Conservation (phyloP, 1,140 invertebrate species). For the Conus betulinus region DNA sequence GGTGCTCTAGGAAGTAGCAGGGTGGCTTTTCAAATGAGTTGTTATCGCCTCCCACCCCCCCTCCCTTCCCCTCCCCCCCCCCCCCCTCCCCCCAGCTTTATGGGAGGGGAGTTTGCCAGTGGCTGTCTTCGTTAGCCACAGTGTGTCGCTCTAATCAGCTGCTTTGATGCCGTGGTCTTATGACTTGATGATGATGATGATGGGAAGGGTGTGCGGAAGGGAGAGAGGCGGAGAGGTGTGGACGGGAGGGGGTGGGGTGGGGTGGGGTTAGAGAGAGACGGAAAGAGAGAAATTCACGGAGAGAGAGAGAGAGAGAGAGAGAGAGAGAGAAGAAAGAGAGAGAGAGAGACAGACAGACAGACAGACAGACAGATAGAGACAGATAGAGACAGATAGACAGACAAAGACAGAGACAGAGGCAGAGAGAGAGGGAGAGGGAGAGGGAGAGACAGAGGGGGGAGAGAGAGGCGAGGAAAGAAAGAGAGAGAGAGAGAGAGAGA, state of each 20-base stretch:
- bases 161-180: no score
- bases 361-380: not conserved
- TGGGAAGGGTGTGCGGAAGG: not conserved
- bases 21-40: no score
- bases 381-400: not conserved
- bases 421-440: not conserved
- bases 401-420: not conserved
- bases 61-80: no score
- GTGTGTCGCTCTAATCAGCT: no score
- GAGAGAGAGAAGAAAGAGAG: not conserved
- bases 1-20: no score
- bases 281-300: constrained; percentile 1
- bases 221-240: not conserved
- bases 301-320: not conserved
- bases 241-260: no score
- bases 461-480: constrained; percentile 7
- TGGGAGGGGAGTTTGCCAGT: no score
- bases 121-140: no score
- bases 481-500: no score
- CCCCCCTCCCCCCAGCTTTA: no score
- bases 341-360: not conserved
- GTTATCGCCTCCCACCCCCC: no score
- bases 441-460: constrained; percentile 7
- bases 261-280: not conserved
- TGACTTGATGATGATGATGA: not conserved